Base-by-base conservation (phyloP, 2,797 vertebrate species). In the Sebastes minor region DNA sequence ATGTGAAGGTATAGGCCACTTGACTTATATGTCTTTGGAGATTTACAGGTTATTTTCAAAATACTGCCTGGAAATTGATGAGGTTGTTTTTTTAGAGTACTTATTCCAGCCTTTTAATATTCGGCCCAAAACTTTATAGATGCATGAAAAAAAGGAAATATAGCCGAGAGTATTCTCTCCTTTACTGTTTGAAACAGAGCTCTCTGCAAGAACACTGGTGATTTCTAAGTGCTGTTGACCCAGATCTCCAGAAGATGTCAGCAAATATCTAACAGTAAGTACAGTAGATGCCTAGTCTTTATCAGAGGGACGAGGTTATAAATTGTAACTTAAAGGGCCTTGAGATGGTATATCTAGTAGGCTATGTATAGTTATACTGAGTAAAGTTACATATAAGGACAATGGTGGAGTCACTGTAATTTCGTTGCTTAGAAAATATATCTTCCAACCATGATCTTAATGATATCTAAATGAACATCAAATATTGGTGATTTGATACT, bases 171-270 rank as follows among this genome's bases (percentile, higher is more conserved):
- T 10, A 1, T 42, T 20, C 0, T 12, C 1, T 18, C 14, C 4
- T 52, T 71, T 71, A 20, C 4, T 16, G 27, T 18, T 28, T 66
- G 56, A 0, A 57, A 2, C 0, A 38, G 3, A 63, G 9, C 20
- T 46, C 16, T 56, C 33, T 67, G 64, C 11, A 27, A 3, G 3
- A 76, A 46, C 3, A 2, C 28, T 3, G 27, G n/a, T 2, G 1
- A 22, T 53, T 9, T 74, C 2, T 3, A 33, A 13, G 8, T 89
- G 91, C 76, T 86, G 82, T 84, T 85, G 13, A 78, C 28, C 13
- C 64, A 66, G 0, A 74, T 82, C 3, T 87, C 93, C 93, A 94
- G 91, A 59, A 94, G 93, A 89, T 92, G 93, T 87, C 93, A 93
- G 91, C 89, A 93, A 55, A 89, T 65, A 74, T 72, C 86, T 71